Conservation (phyloP, 2,113 vertebrate genomes). For the Planiliza haematocheilus region DNA sequence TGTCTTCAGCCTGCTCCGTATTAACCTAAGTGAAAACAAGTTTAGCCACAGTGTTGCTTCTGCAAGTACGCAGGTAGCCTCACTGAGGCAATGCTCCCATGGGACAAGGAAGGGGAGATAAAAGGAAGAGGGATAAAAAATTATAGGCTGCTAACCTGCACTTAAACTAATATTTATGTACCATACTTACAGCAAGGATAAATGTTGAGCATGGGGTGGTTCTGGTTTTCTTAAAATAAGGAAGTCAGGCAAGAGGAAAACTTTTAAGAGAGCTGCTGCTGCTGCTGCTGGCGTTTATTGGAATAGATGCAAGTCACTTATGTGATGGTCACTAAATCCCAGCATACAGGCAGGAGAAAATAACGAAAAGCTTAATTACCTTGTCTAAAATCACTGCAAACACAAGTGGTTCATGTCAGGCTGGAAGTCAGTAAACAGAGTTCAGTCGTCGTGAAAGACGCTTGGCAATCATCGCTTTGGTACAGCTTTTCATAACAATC, state of each 20-base stretch:
- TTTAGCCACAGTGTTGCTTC: constrained; percentile 40
- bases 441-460: not conserved
- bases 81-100: constrained; percentile 17
- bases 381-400: not conserved
- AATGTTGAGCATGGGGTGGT: constrained; percentile 42
- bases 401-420: constrained; percentile 20
- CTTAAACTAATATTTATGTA: constrained; percentile 63
- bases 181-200: constrained; percentile 37
- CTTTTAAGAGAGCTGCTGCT: not conserved
- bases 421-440: not conserved
- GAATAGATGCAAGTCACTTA: constrained; percentile 19
- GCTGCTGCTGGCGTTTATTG: not conserved
- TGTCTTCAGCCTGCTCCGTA: constrained; percentile 64
- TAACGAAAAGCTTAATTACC: not conserved
- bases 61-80: constrained; percentile 43
- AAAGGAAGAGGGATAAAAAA: constrained; percentile 37
- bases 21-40: constrained; percentile 74
- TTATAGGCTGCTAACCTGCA: constrained; percentile 32
- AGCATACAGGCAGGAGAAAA: not conserved
- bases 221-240: constrained; percentile 40
- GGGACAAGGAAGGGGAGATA: constrained; percentile 14
- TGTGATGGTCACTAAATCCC: constrained; percentile 6
- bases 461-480: too few relatives aligned
- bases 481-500: too few relatives aligned
- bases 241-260: constrained; percentile 1